Evolutionary conservation across 2,797 vertebrate genomes (phyloP), one percentile per base, ranked within the genome.

Genomic region (Helicolenus hilgendorfi): DNA sequence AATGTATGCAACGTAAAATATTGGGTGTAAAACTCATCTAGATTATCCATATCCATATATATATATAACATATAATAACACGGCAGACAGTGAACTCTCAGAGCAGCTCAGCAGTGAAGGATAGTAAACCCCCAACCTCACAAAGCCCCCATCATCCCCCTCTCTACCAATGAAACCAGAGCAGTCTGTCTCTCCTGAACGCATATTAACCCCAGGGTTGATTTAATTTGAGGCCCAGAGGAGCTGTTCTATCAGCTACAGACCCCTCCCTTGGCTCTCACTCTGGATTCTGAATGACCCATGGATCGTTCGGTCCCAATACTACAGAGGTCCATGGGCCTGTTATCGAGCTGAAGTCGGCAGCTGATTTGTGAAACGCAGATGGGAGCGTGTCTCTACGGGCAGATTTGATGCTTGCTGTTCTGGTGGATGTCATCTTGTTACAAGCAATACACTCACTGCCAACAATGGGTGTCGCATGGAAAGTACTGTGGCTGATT

Each of bases 141-240:
- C 26, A 71, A 8, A 20, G 20, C 20, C 18, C 38, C 18, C 18
- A 53, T 18, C 1, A 11, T 13, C 26, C 55, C 14, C 7, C 36
- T 67, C 36, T 56, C 49, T 33, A 20, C 31, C 14, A 59, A 56
- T 75, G 60, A 83, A 79, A 73, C 70, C 13, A 58, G 38, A 80
- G 36, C 29, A 1, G 36, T 33, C 35, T 68, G 70, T 73, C 35
- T 71, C 71, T 74, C 70, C 59, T 56, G 55, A 81, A 72, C 63
- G 49, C 60, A 89, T 49, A 83, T 84, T 83, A 82, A 81, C 70
- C 83, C 72, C 11, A 27, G 81, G 86, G 82, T 92, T 92, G 89
- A 95, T 94, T 95, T 95, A 82, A 95, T 94, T 91, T 91, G 86
- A 90, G 86, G 69, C 82, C 78, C 87, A 62, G 72, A 91, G 85